A percentile compares a stretch with the other conserved stretches of the same genome.
Conservation (phyloP, 2,888 invertebrate species). For the Nasonovia ribisnigri region DNA sequence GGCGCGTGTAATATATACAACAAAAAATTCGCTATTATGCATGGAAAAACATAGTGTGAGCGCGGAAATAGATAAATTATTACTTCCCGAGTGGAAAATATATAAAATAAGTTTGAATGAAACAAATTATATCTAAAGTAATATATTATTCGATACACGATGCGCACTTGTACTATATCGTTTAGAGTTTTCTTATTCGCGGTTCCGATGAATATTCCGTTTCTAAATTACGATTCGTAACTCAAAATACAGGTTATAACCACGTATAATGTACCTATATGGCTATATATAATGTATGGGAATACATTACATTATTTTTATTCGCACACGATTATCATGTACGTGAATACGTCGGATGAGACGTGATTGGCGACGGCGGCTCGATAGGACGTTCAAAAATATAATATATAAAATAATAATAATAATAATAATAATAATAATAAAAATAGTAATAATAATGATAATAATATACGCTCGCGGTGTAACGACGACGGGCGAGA, state of each 20-base stretch:
- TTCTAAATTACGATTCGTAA: background rate
- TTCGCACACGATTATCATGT: background rate
- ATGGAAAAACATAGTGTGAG: background rate
- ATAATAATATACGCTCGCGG: slow-evolving; percentile 7
- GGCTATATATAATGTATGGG: background rate
- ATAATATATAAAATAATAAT: slow-evolving; percentile 21
- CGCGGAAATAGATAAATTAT: background rate
- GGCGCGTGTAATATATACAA: background rate
- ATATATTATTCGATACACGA: background rate
- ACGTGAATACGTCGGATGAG: background rate
- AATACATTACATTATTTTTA: background rate
- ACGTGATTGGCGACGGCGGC: slow-evolving; percentile 10
- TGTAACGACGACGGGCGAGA: slow-evolving; percentile 38
- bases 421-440: slow-evolving; percentile 1
- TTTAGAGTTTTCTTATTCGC: background rate
- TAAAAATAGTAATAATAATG: background rate
- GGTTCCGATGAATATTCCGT: background rate
- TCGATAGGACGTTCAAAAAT: slow-evolving; percentile 2
- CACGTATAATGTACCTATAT: background rate
- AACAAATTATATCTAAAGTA: background rate
- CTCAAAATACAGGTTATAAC: slow-evolving; percentile 5
- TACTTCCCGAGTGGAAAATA: background rate
- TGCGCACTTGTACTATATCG: background rate
- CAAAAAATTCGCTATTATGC: background rate
- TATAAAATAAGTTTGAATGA: too few relatives aligned